These are phyloP conservation scores for Blastobasis adustella DNA, from an alignment of 2,888 invertebrate genomes.

Conservation along the genomic window DNA sequence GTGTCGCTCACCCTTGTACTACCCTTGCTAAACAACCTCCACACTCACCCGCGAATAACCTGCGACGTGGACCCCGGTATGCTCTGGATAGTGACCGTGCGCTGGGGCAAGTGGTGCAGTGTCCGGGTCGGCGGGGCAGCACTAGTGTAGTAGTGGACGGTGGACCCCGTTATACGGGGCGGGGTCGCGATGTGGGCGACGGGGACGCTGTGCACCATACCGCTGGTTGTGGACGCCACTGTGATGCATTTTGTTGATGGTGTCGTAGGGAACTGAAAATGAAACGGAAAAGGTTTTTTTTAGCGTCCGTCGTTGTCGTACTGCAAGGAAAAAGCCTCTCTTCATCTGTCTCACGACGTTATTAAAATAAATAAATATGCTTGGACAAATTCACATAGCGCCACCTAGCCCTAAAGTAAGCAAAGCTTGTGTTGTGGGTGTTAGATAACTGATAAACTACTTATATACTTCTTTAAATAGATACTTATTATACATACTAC, in stretches of 20 bases:
- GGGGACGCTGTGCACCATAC: constrained; percentile 64
- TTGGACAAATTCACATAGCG: too few species aligned
- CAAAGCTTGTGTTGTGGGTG: too few species aligned
- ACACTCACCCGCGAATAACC: constrained; percentile 53
- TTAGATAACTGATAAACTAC: too few species aligned
- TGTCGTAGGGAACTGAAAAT: constrained; percentile 47
- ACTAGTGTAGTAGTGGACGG: constrained; percentile 51
- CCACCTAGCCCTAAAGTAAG: too few species aligned
- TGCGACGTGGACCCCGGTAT: constrained; percentile 56
- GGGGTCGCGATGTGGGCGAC: constrained; percentile 55
- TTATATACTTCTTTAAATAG: too few species aligned
- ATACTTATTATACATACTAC: too few species aligned
- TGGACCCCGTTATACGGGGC: constrained; percentile 52
- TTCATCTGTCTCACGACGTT: too few species aligned
- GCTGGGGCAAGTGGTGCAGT: constrained; percentile 52
- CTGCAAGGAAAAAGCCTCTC: too few species aligned
- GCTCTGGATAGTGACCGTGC: constrained; percentile 60
- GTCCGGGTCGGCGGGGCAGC: constrained; percentile 29
- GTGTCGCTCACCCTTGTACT: too few species aligned
- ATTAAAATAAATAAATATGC: too few species aligned
- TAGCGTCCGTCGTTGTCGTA: too few species aligned
- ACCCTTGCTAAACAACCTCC: background rate
- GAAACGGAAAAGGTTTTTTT: too few species aligned
- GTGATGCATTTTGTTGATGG: constrained; percentile 62
- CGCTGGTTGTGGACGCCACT: constrained; percentile 62